Base-by-base conservation (phyloP, 2,888 invertebrate species). In the Drosophila demipolita region DNA sequence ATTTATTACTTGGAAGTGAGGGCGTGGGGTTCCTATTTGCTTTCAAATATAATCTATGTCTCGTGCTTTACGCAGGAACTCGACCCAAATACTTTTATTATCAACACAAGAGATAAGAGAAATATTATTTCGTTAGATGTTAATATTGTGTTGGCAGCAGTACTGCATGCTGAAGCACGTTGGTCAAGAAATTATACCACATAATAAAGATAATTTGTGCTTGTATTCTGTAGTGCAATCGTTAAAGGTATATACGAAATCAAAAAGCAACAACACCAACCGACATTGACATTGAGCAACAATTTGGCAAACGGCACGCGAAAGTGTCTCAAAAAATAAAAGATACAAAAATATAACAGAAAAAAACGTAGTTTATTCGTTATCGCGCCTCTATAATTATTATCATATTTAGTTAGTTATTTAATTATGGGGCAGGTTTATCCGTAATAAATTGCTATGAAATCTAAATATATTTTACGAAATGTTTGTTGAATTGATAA, bases 201-300 rank as follows among this genome's bases (percentile, higher is more conserved):
- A 49, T 53, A 57, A 36, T 49, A 40, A 33, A 49, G 63, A 48
- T 42, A 63, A 20, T 55, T 53, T 66, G 60, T 63, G 62, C 20
- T 61, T 53, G 66, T 66, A 61, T 71, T 66, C 63, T 59, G 57
- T 50, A 67, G 66, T 60, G 57, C 32, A 69, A 66, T 38, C 60
- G 49, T 49, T 59, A 67, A 61, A 60, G 40, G 7, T 53, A 60
- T 59, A 68, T 67, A 38, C 42, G 32, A 59, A 59, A 49, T 6
- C 48, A 26, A 50, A 65, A 69, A 45, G 50, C 45, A 57, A 61
- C 33, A 69, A 61, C 52, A 57, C 45, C 35, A 23, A 68, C 35
- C 78, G 74, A 72, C 75, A 89, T 88, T 83, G 76, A 76, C 88
- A 81, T 84, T 84, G 85, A 73, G 62, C 67, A 61, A 70, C 72